phyloP scores from a whole-genome alignment of 2,797 vertebrate genomes.

The Poliocrania exsul region DNA sequence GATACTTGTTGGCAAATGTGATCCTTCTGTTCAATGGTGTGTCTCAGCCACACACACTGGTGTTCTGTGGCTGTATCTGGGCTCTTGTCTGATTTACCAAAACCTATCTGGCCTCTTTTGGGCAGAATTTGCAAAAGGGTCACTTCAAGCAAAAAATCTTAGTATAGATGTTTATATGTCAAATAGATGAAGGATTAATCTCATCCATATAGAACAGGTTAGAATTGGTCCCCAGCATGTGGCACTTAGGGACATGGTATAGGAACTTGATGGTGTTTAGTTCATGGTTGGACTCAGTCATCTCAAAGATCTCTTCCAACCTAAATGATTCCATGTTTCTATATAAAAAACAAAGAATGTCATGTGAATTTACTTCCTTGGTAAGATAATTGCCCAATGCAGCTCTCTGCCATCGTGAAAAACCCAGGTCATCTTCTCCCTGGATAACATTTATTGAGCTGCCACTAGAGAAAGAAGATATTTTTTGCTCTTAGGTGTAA shows the following conservation, averaged over 20 bases:
- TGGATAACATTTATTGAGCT: neutral
- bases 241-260: neutral
- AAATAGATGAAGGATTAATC: neutral
- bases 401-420: neutral
- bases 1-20: neutral
- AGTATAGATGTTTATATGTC: neutral
- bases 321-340: neutral
- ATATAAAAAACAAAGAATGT: neutral
- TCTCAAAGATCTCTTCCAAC: neutral
- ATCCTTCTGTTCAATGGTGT: neutral
- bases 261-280: neutral
- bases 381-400: neutral
- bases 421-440: neutral
- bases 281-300: neutral
- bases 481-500: neutral
- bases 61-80: neutral
- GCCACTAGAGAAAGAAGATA: neutral
- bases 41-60: neutral
- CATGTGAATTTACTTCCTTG: neutral
- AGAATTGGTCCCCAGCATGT: neutral
- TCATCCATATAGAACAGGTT: neutral
- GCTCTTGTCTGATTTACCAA: neutral
- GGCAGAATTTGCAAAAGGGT: neutral
- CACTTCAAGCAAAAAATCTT: neutral
- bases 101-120: neutral